phyloP scores from a whole-genome alignment of 2,797 vertebrate species.

The Aotus griseimembra region DNA sequence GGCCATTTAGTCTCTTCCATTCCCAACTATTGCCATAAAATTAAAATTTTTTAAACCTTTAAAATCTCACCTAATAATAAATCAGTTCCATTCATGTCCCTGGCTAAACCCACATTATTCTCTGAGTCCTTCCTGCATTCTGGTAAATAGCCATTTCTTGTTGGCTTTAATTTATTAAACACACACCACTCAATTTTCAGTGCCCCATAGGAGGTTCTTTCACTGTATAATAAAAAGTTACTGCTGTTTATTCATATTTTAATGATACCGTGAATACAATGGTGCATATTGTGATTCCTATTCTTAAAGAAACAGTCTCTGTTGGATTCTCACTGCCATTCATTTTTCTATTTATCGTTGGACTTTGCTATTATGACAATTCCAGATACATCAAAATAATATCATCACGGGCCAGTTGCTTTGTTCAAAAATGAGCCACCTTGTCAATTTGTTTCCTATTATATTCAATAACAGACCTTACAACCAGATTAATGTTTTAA shows the following conservation, averaged over 20 bases:
- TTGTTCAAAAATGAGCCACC: slow-evolving; percentile 74
- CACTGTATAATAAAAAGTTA: slow-evolving; percentile 77
- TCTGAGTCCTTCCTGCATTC: slow-evolving; percentile 68
- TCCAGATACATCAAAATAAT: slow-evolving; percentile 78
- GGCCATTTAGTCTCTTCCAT: neutral
- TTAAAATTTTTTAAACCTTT: slow-evolving; percentile 69
- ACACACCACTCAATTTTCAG: slow-evolving; percentile 76
- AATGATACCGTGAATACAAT: slow-evolving; percentile 79
- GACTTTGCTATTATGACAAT: slow-evolving; percentile 78
- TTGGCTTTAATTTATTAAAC: slow-evolving; percentile 82
- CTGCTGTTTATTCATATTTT: slow-evolving; percentile 81
- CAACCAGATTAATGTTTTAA: slow-evolving; percentile 72
- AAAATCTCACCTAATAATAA: slow-evolving; percentile 60
- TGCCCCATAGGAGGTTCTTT: slow-evolving; percentile 75
- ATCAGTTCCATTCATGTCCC: slow-evolving; percentile 61
- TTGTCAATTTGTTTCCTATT: slow-evolving; percentile 71
- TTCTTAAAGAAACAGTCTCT: slow-evolving; percentile 75
- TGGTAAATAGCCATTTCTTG: slow-evolving; percentile 76
- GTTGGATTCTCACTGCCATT: slow-evolving; percentile 77
- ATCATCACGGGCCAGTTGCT: slow-evolving; percentile 74
- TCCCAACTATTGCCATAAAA: slow-evolving; percentile 52
- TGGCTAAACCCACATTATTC: slow-evolving; percentile 62
- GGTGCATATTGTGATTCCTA: slow-evolving; percentile 73
- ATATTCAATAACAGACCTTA: slow-evolving; percentile 63
- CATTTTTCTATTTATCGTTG: slow-evolving; percentile 75